Conservation (phyloP, 2,797 vertebrate genomes). For the Varecia variegata region DNA sequence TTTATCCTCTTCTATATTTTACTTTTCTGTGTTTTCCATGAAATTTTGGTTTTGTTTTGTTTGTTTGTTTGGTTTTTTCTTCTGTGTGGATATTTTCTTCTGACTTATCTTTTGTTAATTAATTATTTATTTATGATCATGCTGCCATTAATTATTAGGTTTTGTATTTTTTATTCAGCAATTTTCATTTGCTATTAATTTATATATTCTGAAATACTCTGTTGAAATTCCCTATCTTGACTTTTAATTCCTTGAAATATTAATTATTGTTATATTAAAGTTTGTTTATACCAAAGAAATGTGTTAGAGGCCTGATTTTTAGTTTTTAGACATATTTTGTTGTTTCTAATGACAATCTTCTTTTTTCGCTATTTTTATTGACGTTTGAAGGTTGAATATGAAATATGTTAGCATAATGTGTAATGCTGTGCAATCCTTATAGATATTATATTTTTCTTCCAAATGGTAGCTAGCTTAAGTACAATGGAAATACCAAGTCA, state of each 20-base stretch:
- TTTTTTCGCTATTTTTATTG: background rate
- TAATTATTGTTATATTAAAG: background rate
- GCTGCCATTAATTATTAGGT: background rate
- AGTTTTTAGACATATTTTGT: background rate
- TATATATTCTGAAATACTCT: background rate
- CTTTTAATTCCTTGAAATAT: background rate
- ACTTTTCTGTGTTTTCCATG: background rate
- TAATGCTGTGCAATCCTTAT: background rate
- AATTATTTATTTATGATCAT: background rate
- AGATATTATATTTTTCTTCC: background rate
- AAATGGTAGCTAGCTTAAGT: background rate
- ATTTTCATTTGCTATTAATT: background rate
- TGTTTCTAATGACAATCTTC: background rate
- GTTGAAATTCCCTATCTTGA: background rate
- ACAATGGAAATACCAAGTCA: background rate
- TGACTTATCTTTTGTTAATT: background rate
- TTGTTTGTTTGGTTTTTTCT: background rate
- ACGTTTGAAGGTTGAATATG: background rate
- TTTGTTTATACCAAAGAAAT: background rate
- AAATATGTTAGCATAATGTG: background rate
- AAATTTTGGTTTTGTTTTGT: background rate
- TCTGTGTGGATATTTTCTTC: background rate
- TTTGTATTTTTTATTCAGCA: background rate
- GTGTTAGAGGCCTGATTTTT: background rate
- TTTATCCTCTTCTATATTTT: background rate